phyloP scores from a whole-genome alignment of 1,140 invertebrate species.

The Lepidurus packardi region DNA sequence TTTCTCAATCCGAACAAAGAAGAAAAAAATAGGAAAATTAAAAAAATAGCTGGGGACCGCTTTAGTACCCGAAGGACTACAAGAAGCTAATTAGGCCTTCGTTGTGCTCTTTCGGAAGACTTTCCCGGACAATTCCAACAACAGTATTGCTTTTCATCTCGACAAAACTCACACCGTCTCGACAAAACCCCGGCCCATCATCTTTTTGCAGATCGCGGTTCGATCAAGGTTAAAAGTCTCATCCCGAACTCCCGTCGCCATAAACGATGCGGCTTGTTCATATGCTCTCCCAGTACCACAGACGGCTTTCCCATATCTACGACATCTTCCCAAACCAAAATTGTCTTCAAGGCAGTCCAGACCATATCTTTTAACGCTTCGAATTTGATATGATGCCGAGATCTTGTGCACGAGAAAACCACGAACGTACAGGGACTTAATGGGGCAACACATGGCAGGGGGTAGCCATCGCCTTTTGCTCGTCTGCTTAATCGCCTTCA shows the following conservation, averaged over 20 bases:
- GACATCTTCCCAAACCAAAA: not conserved
- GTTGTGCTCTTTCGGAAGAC: not conserved
- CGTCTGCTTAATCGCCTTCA: slow-evolving; percentile 14
- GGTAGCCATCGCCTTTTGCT: slow-evolving; percentile 16
- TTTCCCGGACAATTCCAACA: not conserved
- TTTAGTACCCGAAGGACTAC: not conserved
- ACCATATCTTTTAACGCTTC: not conserved
- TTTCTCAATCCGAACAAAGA: not conserved
- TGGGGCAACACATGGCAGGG: slow-evolving; percentile 17
- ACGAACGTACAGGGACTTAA: not conserved
- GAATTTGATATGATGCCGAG: slow-evolving; percentile 1
- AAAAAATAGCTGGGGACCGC: not conserved
- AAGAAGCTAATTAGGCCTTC: not conserved
- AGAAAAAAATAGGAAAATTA: not conserved
- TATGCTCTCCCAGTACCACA: not conserved
- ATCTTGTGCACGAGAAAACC: not conserved
- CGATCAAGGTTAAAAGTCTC: not conserved
- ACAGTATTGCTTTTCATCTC: not conserved
- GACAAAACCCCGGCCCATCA: not conserved
- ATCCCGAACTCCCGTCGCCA: not conserved
- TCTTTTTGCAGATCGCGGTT: not conserved
- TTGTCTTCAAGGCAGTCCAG: not conserved
- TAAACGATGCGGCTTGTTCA: not conserved
- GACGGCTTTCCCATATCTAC: not conserved
- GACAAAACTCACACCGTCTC: not conserved